A percentile compares a stretch with the other conserved stretches of the same genome.
phyloP scores from a whole-genome alignment of 2,797 vertebrate species.

The Xiphorhynchus erythropygius region DNA sequence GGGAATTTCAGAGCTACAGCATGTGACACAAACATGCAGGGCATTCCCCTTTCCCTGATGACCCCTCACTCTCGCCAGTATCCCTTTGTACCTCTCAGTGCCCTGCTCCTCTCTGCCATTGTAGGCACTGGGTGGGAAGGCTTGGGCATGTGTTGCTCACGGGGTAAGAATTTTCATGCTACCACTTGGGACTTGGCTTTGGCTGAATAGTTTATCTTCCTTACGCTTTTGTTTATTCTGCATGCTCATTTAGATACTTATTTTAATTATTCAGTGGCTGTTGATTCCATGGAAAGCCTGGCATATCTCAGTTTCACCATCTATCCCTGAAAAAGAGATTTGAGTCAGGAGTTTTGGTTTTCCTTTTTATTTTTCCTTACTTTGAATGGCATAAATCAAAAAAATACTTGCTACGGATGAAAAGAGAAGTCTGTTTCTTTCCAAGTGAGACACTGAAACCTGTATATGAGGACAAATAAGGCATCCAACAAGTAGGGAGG shows the following conservation, averaged over 20 bases:
- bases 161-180: not conserved
- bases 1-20: not conserved
- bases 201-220: not conserved
- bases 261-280: not conserved
- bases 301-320: not conserved
- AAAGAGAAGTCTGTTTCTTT: not conserved
- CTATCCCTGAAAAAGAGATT: not conserved
- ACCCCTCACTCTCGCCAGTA: accelerated
- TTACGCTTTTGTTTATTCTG: not conserved
- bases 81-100: not conserved
- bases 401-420: not conserved
- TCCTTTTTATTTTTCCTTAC: not conserved
- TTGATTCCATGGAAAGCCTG: not conserved
- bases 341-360: not conserved
- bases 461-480: not conserved
- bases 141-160: not conserved
- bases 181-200: not conserved
- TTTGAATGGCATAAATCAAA: not conserved
- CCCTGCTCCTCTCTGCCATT: not conserved
- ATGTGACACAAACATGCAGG: not conserved
- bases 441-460: not conserved
- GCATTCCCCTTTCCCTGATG: not conserved
- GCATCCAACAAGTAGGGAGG: not conserved
- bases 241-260: not conserved
- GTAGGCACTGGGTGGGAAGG: not conserved